Base-by-base conservation (phyloP, 2,888 invertebrate species). In the Drosophila acutilabella region DNA sequence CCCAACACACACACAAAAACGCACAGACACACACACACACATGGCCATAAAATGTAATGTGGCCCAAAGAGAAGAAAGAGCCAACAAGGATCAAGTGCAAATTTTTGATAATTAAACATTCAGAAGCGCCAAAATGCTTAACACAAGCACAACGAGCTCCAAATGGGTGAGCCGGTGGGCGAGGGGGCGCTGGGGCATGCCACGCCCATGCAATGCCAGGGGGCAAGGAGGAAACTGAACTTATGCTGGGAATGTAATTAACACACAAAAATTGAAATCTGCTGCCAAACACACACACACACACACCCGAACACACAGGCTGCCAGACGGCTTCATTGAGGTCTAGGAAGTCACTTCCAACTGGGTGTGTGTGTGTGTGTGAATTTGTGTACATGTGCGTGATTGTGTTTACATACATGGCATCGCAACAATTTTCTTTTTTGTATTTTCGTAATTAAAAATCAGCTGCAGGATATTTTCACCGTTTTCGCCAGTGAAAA, bases 201-300 rank as follows among this genome's bases (percentile, higher is more conserved):
- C 83, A 83, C 83, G 83, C 83, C 83, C 74, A 53, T 54, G 41
- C 67, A 60, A 72, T 68, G 71, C 64, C 64, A 66, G 45, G 26
- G 18, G 70, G 23, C 57, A 59, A 40, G 56, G 40, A 51, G 42
- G 54, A 50, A 30, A 50, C 73, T 75, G 73, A 87, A 87, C 85
- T 77, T 84, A 77, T 84, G 79, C 82, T 71, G 77, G 77, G 85
- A 83, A 83, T 83, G 83, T 83, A 83, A 83, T 83, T 83, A 83
- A 83, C 83, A 87, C 83, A 83, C 85, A 83, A 83, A 83, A 83
- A 87, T 87, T 83, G 85, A 87, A 83, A 83, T 83, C 88, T 83
- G 84, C 71, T 84, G 81, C 71, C 81, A 75, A 66, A 69, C 62
- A 80, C 67, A 64, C 58, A 70, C 42, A 67, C 71, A 50, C 51